phyloP scores from a whole-genome alignment of 2,888 invertebrate genomes.

The Luperina nickerlii region DNA sequence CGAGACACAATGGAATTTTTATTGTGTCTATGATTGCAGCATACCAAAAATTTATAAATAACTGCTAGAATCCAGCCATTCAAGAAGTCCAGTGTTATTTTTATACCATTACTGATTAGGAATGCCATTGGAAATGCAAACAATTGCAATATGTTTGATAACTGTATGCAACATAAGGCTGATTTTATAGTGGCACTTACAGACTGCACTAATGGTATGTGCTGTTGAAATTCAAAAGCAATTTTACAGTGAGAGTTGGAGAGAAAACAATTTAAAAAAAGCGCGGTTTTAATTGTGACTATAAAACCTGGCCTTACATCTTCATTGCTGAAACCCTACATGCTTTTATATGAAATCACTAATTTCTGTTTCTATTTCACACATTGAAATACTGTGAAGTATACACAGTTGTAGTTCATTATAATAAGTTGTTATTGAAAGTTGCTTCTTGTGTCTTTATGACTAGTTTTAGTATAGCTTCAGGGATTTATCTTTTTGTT shows the following conservation, averaged over 20 bases:
- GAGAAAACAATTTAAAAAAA: neutral
- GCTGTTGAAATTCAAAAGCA: neutral
- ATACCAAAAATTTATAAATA: constrained; percentile 27
- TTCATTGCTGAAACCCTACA: constrained; percentile 12
- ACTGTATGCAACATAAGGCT: constrained; percentile 11
- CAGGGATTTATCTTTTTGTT: constrained; percentile 44
- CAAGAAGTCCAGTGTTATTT: constrained; percentile 39
- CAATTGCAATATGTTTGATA: constrained; percentile 28
- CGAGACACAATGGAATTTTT: constrained; percentile 12
- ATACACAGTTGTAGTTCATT: constrained; percentile 43
- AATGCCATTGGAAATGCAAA: constrained; percentile 39
- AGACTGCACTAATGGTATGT: neutral
- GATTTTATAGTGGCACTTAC: constrained; percentile 5
- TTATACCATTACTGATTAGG: constrained; percentile 42
- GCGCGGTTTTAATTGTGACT: neutral
- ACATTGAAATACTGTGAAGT: constrained; percentile 31
- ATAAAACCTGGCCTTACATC: constrained; percentile 11
- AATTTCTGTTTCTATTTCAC: constrained; percentile 39
- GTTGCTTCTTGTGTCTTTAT: constrained; percentile 54
- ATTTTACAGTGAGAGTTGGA: neutral
- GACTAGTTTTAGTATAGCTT: constrained; percentile 60
- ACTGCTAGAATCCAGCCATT: constrained; percentile 30
- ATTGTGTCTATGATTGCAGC: constrained; percentile 15
- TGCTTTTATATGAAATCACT: constrained; percentile 23
- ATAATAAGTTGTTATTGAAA: constrained; percentile 60